Evolutionary conservation across 2,113 vertebrate genomes (phyloP), one percentile per base, ranked within the genome.

Genomic region (Peromyscus californicus): DNA sequence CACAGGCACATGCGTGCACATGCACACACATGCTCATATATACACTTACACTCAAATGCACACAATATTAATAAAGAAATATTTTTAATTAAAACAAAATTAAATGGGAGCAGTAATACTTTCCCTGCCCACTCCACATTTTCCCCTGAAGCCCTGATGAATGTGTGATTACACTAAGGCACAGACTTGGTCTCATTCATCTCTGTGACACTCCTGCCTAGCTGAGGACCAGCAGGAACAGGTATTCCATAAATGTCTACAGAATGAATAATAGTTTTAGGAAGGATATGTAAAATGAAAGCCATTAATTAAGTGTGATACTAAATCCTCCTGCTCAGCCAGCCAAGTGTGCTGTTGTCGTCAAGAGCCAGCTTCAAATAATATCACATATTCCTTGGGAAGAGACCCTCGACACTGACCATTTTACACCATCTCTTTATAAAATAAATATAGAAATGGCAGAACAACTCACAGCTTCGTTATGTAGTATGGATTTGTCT

Each of bases 381-480:
- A 89, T 59, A 78, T 31, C 36, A 84, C 42, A 29, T 70, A 96
- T 93, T 69, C 76, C 72, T 97, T 51, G 63, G 33, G 31, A 88
- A 36, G 21, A 88, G 57, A 79, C 2, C 22, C 61, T 63, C 70
- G 33, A 96, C 72, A 82, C 2, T n/a, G 57, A 80, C 42, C 2
- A 76, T 76, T 97, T 96, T 79, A 89, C 76, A 90, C 75, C 61
- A 84, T 10, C 59, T 48, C 48, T 94, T 98, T 67, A 85, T 90
- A 95, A 94, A 97, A 96, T 67, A 96, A 83, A 95, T 72, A 91
- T 29, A 74, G 61, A 90, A 91, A 75, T 61, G 39, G 54, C 7
- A 90, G 39, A 88, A n/a, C 57, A 87, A 67, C 29, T 89, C 82
- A 76, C 31, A 8, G 1, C 45, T 82, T 82, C 72, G 31, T 65